A percentile compares a stretch with the other conserved stretches of the same genome.
phyloP scores from a whole-genome alignment of 35 echinoderm and acorn worm species.

The Amphiura filiformis region DNA sequence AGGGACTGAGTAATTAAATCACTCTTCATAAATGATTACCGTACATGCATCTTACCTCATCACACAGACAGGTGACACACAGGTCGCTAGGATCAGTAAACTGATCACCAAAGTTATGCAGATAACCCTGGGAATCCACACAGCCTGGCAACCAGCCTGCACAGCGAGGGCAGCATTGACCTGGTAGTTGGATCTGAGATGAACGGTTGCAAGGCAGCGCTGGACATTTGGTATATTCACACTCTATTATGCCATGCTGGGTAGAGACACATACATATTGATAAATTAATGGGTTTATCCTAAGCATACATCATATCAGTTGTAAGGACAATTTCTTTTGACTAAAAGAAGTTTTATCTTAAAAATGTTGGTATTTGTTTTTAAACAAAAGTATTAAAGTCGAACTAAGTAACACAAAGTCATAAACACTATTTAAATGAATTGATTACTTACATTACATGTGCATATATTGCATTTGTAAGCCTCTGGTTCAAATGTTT shows the following conservation, averaged over 20 bases:
- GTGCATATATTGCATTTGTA: constrained; percentile 71
- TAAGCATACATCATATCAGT: too few species aligned
- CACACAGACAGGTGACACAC: constrained; percentile 66
- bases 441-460: constrained; percentile 57
- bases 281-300: too few species aligned
- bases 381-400: too few species aligned
- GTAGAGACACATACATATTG: not conserved
- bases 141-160: constrained; percentile 70
- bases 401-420: too few species aligned
- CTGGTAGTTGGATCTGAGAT: constrained; percentile 42
- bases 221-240: constrained; percentile 52
- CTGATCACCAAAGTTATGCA: constrained; percentile 40
- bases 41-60: too few species aligned
- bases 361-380: too few species aligned
- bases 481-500: constrained; percentile 62
- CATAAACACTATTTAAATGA: not conserved
- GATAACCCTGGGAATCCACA: constrained; percentile 50
- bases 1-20: too few species aligned
- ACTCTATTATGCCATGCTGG: constrained; percentile 73
- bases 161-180: constrained; percentile 76
- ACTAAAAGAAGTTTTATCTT: too few species aligned
- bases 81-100: constrained; percentile 59
- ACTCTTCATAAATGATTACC: constrained; percentile 58
- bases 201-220: constrained; percentile 51
- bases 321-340: too few species aligned